Percentiles rank a stretch among this genome's conserved stretches.
Evolutionary conservation across 2,888 invertebrate species (phyloP).

Genomic region (Adela reaumurella): DNA sequence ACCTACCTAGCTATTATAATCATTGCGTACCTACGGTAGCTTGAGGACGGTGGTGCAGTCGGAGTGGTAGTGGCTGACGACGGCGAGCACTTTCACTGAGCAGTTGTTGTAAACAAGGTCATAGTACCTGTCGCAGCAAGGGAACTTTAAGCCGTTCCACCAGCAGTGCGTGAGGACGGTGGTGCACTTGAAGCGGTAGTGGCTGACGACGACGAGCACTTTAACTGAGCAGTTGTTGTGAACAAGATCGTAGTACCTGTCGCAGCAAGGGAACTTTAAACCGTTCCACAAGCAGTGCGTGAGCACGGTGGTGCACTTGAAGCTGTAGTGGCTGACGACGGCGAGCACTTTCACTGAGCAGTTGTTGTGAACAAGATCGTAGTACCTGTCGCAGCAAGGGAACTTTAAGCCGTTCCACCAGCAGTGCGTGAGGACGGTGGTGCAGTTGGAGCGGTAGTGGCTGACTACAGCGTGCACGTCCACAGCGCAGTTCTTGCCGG

Average conservation of each 20-base stretch:
- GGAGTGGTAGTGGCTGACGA: no score
- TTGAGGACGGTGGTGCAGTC: no score
- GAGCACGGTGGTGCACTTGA: conserved; percentile 22
- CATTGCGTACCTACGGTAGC: no score
- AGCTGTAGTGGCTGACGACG: conserved; percentile 17
- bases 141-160: conserved; percentile 2
- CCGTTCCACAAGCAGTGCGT: conserved; percentile 2
- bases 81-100: no score
- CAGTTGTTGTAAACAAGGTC: no score
- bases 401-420: conserved; percentile 32
- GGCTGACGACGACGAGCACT: no score
- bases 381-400: conserved; percentile 34
- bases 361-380: not conserved
- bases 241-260: no score
- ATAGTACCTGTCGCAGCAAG: no score
- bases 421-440: conserved; percentile 29
- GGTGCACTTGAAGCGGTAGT: no score
- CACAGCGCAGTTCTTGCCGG: conserved; percentile 19
- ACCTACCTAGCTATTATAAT: no score
- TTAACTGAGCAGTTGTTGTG: no score
- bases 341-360: conserved; percentile 4
- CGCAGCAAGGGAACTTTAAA: not conserved
- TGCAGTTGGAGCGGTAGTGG: conserved; percentile 26
- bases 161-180: no score
- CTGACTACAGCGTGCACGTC: conserved; percentile 9